Percentiles rank a stretch among this genome's conserved stretches.
Evolutionary conservation across 2,888 invertebrate species (phyloP).

Genomic region (Bellardia bayeri): DNA sequence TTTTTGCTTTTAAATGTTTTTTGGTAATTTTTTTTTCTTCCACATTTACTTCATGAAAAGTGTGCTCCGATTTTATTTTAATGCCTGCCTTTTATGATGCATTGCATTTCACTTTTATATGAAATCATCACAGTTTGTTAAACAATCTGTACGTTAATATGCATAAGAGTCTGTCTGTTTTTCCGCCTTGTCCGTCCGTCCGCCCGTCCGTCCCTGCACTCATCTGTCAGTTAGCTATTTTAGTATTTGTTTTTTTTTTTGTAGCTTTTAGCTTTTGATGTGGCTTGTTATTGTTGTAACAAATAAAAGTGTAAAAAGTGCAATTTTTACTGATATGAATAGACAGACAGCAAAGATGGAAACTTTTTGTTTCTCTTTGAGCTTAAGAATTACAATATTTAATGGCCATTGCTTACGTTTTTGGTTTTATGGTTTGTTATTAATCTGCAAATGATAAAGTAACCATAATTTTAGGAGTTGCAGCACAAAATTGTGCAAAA

Average conservation of each 20-base stretch:
- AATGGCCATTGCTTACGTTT: slow-evolving; percentile 37
- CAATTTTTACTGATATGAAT: slow-evolving; percentile 45
- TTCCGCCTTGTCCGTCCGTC: neutral
- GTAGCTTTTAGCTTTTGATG: slow-evolving; percentile 13
- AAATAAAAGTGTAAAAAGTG: slow-evolving; percentile 40
- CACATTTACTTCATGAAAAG: slow-evolving; percentile 39
- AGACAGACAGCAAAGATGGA: slow-evolving; percentile 26
- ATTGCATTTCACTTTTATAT: slow-evolving; percentile 66
- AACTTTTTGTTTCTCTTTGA: neutral
- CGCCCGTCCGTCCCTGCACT: neutral
- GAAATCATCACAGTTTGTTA: slow-evolving; percentile 65
- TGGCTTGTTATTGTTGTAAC: neutral
- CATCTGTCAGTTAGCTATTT: slow-evolving; percentile 11
- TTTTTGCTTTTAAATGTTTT: slow-evolving; percentile 30
- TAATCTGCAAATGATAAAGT: slow-evolving; percentile 5
- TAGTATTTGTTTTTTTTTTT: neutral
- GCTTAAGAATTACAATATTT: slow-evolving; percentile 39
- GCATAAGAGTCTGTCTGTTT: neutral
- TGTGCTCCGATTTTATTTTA: slow-evolving; percentile 63
- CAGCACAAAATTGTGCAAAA: neutral
- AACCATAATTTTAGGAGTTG: neutral
- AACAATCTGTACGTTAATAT: slow-evolving; percentile 43
- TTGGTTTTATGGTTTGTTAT: neutral
- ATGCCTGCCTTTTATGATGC: slow-evolving; percentile 65
- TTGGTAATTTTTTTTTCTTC: slow-evolving; percentile 11